Base-by-base conservation (phyloP, 2,797 vertebrate species). In the Cottoperca gobio region DNA sequence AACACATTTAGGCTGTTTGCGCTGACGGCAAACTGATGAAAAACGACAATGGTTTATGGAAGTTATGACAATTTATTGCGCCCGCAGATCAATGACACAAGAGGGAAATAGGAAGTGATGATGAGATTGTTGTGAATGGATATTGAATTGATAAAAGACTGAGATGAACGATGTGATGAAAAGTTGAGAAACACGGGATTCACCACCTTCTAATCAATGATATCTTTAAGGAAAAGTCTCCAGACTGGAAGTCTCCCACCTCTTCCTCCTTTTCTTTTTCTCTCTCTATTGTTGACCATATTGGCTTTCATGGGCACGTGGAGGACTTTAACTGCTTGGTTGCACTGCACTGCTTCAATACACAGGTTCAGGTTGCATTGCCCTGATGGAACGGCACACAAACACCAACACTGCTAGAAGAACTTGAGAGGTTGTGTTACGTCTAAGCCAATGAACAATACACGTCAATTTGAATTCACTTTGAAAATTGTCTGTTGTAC, bases 11-110 rank as follows among this genome's bases (percentile, higher is more conserved):
- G 54, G 53, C 73, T 73, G 66, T 76, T 87, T 83, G 57, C 70
- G 48, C 24, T 55, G 78, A 86, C 24, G 43, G 76, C 57, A 31
- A 69, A 55, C 64, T 67, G 72, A 88, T 87, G 83, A 85, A 79
- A 84, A 90, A 81, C 21, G 49, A 80, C 35, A 17, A 9, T 12
- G 40, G 53, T 78, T 87, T 82, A 86, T 81, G 73, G 71, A 78
- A 70, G 74, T 86, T 82, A 82, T 84, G 77, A 82, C 76, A 57
- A 78, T 88, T 76, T 68, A 87, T 89, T 84, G 64, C 12, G 11
- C 24, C 3, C 28, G 64, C 65, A 62, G 60, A 88, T 89, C 88
- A 78, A 83, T 88, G 83, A 58, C 74, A 76, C 79, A 75, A 65
- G 42, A 59, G 78, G 78, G 76, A 84, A 84, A 86, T 45, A 13